phyloP scores from a whole-genome alignment of 2,888 invertebrate genomes.

The Lycia hirtaria region DNA sequence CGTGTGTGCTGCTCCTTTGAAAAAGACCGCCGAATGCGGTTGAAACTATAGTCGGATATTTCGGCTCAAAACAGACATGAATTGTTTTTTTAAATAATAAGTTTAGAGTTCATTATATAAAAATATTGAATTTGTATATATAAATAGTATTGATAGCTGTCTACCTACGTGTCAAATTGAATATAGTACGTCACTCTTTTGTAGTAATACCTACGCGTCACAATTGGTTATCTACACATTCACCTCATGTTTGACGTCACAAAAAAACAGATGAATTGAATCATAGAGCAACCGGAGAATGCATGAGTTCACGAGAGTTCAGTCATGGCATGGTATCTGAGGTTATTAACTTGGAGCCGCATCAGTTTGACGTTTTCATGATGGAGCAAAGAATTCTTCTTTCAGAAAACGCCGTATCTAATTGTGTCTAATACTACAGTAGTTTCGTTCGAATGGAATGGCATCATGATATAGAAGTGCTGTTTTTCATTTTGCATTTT shows the following conservation, averaged over 20 bases:
- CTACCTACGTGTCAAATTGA: too few species aligned
- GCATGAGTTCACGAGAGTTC: constrained; percentile 12
- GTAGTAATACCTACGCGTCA: neutral
- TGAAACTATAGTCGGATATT: too few species aligned
- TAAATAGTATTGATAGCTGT: too few species aligned
- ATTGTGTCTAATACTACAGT: neutral
- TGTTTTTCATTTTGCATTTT: neutral
- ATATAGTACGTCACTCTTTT: neutral
- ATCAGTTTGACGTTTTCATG: neutral
- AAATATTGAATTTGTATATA: too few species aligned
- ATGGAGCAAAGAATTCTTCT: neutral
- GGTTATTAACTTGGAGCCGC: neutral
- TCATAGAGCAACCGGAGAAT: neutral
- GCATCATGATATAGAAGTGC: neutral
- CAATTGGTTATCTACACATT: constrained; percentile 15
- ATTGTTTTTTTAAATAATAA: too few species aligned
- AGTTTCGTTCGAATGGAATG: neutral
- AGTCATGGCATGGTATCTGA: neutral
- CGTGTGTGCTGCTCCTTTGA: too few species aligned
- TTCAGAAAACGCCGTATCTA: neutral
- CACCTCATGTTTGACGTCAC: constrained; percentile 9
- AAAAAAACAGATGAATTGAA: neutral
- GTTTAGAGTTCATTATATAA: too few species aligned
- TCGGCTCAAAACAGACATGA: too few species aligned
- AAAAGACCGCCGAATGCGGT: too few species aligned